A percentile compares a stretch with the other conserved stretches of the same genome.
Conservation (phyloP, 2,888 invertebrate genomes). For the Scaptomyza parva region DNA sequence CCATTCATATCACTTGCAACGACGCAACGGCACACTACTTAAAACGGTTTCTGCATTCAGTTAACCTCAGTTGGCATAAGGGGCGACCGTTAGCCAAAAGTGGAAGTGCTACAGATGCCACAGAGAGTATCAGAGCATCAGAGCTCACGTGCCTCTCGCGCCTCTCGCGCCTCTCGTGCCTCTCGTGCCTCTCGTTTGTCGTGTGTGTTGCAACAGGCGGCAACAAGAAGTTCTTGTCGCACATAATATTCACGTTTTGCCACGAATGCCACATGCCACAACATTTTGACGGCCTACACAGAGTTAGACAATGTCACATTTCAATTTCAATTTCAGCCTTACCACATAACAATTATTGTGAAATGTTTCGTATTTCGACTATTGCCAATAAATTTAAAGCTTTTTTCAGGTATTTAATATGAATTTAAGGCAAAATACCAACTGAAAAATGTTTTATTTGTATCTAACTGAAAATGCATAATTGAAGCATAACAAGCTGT, state of each 20-base stretch:
- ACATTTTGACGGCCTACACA: not conserved
- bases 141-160: constrained; percentile 53
- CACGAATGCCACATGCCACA: constrained; percentile 29
- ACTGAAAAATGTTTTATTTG: too few species aligned
- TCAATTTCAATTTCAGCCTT: not conserved
- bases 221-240: not conserved
- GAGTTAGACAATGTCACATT: too few species aligned
- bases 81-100: constrained; percentile 26
- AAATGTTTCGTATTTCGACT: too few species aligned
- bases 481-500: not conserved
- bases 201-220: constrained; percentile 4
- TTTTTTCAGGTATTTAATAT: too few species aligned
- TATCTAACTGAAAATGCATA: not conserved
- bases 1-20: too few species aligned
- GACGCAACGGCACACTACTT: too few species aligned
- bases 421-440: too few species aligned
- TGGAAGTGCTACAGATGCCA: constrained; percentile 55
- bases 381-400: too few species aligned
- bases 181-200: not conserved
- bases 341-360: not conserved
- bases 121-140: too few species aligned
- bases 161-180: too few species aligned
- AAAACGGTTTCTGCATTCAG: not conserved
- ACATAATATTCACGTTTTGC: constrained; percentile 44
- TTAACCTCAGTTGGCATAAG: not conserved